Conservation (phyloP, 2,797 vertebrate species). For the Orientallactaga sibirica region DNA sequence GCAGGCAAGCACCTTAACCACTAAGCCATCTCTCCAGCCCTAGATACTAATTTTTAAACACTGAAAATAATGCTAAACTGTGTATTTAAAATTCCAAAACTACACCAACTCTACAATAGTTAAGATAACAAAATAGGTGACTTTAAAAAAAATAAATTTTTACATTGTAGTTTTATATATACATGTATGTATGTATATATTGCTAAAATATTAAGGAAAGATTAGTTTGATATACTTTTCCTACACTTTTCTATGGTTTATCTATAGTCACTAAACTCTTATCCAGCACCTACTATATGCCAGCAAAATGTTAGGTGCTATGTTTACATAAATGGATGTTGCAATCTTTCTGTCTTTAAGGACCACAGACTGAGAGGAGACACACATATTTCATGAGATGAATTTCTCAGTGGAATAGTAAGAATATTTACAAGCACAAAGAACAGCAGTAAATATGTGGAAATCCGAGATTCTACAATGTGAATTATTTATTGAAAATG, state of each 20-base stretch:
- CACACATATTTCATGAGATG: neutral
- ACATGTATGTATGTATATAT: neutral
- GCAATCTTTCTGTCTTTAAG: neutral
- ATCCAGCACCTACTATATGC: neutral
- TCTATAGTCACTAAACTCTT: slow-evolving; percentile 9
- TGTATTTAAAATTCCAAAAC: neutral
- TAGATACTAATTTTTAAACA: slow-evolving; percentile 19
- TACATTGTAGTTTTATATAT: neutral
- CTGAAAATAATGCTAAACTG: slow-evolving; percentile 5
- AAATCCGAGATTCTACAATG: neutral
- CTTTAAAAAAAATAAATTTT: neutral
- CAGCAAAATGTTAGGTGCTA: neutral
- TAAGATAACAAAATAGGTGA: neutral
- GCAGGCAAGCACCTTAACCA: too few relatives aligned
- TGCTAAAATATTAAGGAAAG: slow-evolving; percentile 26
- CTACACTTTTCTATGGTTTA: neutral
- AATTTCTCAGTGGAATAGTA: neutral
- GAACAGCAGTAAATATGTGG: neutral
- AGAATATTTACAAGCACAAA: neutral
- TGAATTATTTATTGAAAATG: neutral
- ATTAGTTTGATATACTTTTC: neutral
- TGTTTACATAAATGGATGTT: neutral
- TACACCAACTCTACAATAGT: neutral
- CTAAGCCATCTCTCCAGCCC: too few relatives aligned
- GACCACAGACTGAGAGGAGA: neutral